These are phyloP conservation scores for Pseudorhombus dupliciocellatus DNA, from an alignment of 2,113 vertebrate genomes.

Conservation along the genomic window DNA sequence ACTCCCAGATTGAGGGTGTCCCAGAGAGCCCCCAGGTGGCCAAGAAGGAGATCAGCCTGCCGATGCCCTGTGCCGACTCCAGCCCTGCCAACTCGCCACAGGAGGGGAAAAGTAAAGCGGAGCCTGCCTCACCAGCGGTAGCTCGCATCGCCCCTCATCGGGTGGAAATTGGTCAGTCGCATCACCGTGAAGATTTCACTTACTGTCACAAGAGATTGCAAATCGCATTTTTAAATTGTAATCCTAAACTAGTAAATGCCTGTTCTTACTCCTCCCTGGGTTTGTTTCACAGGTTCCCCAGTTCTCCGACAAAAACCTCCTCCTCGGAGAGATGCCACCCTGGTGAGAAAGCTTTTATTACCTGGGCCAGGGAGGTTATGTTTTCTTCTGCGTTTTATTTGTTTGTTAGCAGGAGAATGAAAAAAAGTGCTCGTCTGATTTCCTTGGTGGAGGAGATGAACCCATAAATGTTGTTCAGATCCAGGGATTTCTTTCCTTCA, in stretches of 20 bases:
- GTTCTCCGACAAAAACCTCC: conserved; percentile 96
- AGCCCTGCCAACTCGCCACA: conserved; percentile 72
- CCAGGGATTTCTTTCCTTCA: too few relatives aligned
- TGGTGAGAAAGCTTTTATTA: conserved; percentile 80
- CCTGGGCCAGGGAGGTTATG: too few relatives aligned
- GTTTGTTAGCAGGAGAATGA: too few relatives aligned
- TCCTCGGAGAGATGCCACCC: conserved; percentile 93
- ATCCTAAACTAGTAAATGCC: not conserved
- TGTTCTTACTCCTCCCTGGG: not conserved
- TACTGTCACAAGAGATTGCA: not conserved
- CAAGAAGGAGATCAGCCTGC: conserved; percentile 96
- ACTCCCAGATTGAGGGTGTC: conserved; percentile 84
- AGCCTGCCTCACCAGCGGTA: conserved; percentile 89
- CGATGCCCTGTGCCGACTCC: conserved; percentile 86
- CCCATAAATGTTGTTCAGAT: too few relatives aligned
- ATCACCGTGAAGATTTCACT: not conserved
- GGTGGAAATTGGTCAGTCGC: conserved; percentile 90
- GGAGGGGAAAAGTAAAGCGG: conserved; percentile 87
- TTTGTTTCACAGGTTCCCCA: conserved; percentile 87
- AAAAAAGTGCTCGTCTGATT: too few relatives aligned
- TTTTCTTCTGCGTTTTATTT: too few relatives aligned
- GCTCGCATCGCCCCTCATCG: conserved; percentile 96
- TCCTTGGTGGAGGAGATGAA: too few relatives aligned
- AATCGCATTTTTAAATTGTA: not conserved
- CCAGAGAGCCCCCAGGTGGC: conserved; percentile 83